phyloP scores from a whole-genome alignment of 1,140 invertebrate genomes.

The Drosophila nigrodunni region DNA sequence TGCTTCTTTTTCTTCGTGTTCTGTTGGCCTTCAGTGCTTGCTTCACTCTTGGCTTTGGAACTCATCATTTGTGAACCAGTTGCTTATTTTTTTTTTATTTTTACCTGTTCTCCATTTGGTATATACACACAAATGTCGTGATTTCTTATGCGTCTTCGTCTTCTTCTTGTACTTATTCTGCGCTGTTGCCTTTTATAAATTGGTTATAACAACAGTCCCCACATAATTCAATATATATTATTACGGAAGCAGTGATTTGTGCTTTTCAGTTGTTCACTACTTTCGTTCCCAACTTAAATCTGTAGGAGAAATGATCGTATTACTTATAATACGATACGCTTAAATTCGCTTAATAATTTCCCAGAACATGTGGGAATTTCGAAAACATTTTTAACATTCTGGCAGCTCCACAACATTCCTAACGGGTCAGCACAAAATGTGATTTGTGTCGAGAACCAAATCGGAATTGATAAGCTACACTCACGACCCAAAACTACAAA shows the following conservation, averaged over 20 bases:
- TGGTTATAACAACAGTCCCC: conserved; percentile 8
- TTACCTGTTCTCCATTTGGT: conserved; percentile 47
- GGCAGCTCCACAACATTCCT: background rate
- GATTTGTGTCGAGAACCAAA: background rate
- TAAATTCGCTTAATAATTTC: no score
- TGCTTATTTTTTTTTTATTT: conserved; percentile 19
- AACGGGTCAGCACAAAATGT: background rate
- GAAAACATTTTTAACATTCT: background rate
- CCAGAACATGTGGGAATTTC: background rate
- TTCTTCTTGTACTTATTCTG: conserved; percentile 48
- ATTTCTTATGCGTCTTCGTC: conserved; percentile 55
- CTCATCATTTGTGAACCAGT: conserved; percentile 47
- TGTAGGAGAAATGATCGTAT: background rate
- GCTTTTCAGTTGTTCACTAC: conserved; percentile 47
- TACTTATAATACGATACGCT: no score
- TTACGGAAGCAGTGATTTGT: conserved; percentile 68
- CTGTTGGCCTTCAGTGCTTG: conserved; percentile 34
- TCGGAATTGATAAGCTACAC: conserved; percentile 23
- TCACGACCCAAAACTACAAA: background rate
- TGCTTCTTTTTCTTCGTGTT: conserved; percentile 4
- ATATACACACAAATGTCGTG: conserved; percentile 42
- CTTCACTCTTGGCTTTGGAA: conserved; percentile 15
- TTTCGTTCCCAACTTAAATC: background rate
- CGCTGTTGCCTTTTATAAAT: conserved; percentile 49
- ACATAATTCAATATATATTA: conserved; percentile 55